Conservation (phyloP, 1,140 invertebrate species). For the Panagrolaimus sp. region DNA sequence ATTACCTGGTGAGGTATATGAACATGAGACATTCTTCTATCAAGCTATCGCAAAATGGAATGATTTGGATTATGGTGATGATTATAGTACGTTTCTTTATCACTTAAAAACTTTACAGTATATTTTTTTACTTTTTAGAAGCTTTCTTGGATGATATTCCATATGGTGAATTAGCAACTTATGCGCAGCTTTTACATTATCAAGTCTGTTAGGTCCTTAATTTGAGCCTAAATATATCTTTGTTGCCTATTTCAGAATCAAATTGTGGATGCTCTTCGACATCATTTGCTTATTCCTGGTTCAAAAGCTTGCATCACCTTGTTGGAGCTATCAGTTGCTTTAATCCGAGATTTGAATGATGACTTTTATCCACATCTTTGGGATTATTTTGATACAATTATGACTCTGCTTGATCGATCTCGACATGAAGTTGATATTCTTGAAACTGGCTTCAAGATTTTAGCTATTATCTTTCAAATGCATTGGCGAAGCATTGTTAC, state of each 20-base stretch:
- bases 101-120: neutral
- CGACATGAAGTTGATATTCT: slow-evolving; percentile 25
- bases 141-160: slow-evolving; percentile 38
- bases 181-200: slow-evolving; percentile 43
- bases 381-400: slow-evolving; percentile 38
- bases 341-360: slow-evolving; percentile 43
- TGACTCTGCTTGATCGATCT: slow-evolving; percentile 29
- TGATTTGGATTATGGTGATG: slow-evolving; percentile 38
- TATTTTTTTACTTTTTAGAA: slow-evolving; percentile 30
- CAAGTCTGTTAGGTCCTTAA: slow-evolving; percentile 20
- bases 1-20: slow-evolving; percentile 22
- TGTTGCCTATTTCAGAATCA: neutral
- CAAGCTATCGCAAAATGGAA: slow-evolving; percentile 37
- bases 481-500: slow-evolving; percentile 24
- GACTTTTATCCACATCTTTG: slow-evolving; percentile 40
- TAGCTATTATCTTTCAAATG: slow-evolving; percentile 29
- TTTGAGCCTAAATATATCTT: neutral
- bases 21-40: slow-evolving; percentile 39
- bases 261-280: neutral
- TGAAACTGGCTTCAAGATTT: slow-evolving; percentile 18
- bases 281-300: neutral
- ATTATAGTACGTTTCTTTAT: slow-evolving; percentile 33
- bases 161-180: slow-evolving; percentile 31
- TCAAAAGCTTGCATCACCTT: neutral
- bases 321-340: neutral